A percentile compares a stretch with the other conserved stretches of the same genome.
Conservation (phyloP, 2,113 vertebrate species). For the Sphyrna mokarran region DNA sequence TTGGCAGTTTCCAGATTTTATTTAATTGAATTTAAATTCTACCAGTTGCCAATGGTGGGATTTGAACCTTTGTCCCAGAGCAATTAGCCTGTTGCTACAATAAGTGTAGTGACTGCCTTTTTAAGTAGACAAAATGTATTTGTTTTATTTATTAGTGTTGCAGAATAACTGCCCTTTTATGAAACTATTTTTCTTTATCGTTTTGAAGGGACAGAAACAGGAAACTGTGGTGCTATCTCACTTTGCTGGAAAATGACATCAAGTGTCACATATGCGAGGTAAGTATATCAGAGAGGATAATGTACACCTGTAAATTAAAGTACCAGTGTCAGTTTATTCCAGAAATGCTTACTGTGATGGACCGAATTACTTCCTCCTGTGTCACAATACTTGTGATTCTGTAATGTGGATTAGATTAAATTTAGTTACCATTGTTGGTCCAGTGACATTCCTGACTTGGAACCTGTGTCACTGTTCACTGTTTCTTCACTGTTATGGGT, state of each 20-base stretch:
- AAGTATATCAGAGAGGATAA: not conserved
- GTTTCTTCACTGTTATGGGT: no score
- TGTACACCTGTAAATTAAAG: not conserved
- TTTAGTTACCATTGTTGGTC: not conserved
- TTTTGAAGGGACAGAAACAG: not conserved
- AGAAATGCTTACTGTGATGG: not conserved
- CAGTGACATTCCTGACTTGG: not conserved
- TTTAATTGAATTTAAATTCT: no score
- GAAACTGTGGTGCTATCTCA: not conserved
- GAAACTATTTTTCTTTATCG: not conserved
- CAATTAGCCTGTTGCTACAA: no score
- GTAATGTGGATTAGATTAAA: not conserved
- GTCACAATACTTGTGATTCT: no score
- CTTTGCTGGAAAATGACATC: constrained; percentile 29
- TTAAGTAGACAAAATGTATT: not conserved
- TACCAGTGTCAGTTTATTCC: not conserved
- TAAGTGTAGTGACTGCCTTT: not conserved
- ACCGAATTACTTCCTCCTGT: no score
- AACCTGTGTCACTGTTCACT: no score
- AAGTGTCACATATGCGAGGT: not conserved
- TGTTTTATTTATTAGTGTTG: not conserved
- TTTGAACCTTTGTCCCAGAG: no score
- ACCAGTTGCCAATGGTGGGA: no score
- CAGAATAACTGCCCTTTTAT: not conserved
- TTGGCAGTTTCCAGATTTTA: no score